A percentile compares a stretch with the other conserved stretches of the same genome.
These are phyloP conservation scores for Herpailurus yagouaroundi DNA, from an alignment of 2,113 vertebrate genomes.

Conservation along the genomic window DNA sequence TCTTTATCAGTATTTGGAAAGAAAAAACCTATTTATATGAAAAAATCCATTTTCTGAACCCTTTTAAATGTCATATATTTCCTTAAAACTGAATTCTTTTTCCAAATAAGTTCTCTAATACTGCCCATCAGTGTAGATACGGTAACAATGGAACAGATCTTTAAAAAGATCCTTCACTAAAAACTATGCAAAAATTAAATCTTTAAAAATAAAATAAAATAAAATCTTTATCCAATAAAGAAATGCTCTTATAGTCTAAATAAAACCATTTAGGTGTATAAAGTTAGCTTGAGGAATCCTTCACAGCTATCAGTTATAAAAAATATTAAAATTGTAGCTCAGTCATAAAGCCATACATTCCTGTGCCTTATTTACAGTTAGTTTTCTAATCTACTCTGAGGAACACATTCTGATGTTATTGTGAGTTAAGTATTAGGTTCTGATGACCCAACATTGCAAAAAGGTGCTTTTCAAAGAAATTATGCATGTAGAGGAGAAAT, in stretches of 20 bases:
- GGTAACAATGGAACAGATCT: not conserved
- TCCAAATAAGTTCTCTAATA: not conserved
- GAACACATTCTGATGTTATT: not conserved
- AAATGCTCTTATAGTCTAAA: not conserved
- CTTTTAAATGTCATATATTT: not conserved
- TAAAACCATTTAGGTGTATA: not conserved
- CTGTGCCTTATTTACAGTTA: not conserved
- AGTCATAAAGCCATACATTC: not conserved
- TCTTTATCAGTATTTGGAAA: constrained; percentile 24
- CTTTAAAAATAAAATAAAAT: not conserved
- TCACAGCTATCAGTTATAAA: not conserved
- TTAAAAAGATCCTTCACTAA: not conserved
- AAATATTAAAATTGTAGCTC: not conserved
- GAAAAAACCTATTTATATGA: not conserved
- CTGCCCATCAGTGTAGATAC: not conserved
- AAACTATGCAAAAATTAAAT: constrained; percentile 20
- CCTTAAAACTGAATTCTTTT: not conserved
- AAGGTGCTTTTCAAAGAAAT: not conserved
- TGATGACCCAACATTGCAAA: not conserved
- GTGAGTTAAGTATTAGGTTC: not conserved
- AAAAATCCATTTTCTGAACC: not conserved
- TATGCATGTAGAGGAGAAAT: not conserved
- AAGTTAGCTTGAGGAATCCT: constrained; percentile 4
- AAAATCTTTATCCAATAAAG: not conserved
- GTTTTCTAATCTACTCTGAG: not conserved